Evolutionary conservation across 2,797 vertebrate species (phyloP).

Genomic region (Zenarchopterus dispar): DNA sequence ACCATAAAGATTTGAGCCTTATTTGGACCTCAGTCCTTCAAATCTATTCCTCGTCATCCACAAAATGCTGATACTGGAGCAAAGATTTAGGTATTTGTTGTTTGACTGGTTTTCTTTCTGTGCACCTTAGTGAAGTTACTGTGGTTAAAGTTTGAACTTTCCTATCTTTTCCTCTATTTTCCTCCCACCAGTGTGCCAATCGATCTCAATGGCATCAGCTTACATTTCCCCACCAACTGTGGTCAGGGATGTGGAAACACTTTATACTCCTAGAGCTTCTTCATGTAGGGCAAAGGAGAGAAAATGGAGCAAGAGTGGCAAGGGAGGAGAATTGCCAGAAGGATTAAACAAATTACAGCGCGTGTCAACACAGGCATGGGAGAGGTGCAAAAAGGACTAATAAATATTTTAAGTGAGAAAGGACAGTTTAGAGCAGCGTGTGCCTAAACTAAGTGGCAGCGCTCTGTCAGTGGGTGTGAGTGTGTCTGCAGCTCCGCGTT

Average conservation of each 20-base stretch:
- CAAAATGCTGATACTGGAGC: slow-evolving; percentile 24
- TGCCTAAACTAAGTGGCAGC: slow-evolving; percentile 11
- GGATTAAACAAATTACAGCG: slow-evolving; percentile 69
- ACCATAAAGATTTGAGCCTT: neutral
- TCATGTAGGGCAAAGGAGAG: slow-evolving; percentile 36
- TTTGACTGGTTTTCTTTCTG: slow-evolving; percentile 13
- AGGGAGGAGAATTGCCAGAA: slow-evolving; percentile 34
- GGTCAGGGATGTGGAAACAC: slow-evolving; percentile 60
- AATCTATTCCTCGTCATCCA: slow-evolving; percentile 9
- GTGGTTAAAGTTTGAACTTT: slow-evolving; percentile 48
- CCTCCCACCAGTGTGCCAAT: slow-evolving; percentile 55
- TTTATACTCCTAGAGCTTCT: slow-evolving; percentile 49
- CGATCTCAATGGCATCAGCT: slow-evolving; percentile 62
- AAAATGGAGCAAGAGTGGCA: slow-evolving; percentile 20
- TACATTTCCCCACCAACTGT: slow-evolving; percentile 65
- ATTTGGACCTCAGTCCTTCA: slow-evolving; percentile 17
- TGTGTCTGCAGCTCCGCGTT: slow-evolving; percentile 4
- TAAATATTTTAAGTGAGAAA: slow-evolving; percentile 74
- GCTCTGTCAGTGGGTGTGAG: slow-evolving; percentile 11
- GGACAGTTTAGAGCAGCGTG: slow-evolving; percentile 33
- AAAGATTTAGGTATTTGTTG: slow-evolving; percentile 36
- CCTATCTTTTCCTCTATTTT: slow-evolving; percentile 59
- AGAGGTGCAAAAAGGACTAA: slow-evolving; percentile 57
- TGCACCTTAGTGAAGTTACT: slow-evolving; percentile 52
- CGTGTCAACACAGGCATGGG: slow-evolving; percentile 65